Base-by-base conservation (phyloP, 2,113 vertebrate species). In the Varanus salvator region DNA sequence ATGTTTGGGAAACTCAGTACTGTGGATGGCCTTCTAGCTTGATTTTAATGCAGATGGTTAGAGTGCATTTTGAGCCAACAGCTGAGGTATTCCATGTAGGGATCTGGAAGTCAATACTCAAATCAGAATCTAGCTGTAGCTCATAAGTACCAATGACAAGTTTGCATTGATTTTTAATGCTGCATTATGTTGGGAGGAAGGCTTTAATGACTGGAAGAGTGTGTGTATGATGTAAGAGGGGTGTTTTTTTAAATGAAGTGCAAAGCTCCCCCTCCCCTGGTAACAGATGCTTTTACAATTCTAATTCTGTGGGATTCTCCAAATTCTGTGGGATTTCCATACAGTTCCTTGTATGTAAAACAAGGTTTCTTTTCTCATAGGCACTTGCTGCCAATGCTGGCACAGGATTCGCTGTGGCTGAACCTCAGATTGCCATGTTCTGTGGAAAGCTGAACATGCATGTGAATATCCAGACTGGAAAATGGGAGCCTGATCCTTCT, bases 381-480 rank as follows among this genome's bases (percentile, higher is more conserved):
- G 98, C 98, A 0, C 97, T 99, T 0, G 98, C 99, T 93, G 98
- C 99, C 92, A 99, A 98, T 91, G 98, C 98, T 1, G 98, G 98
- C 84, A 98, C 98, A 0, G 98, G 98, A 1, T 99, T 99, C 93
- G 98, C 98, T 0, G 98, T 99, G 82, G 98, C 98, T 0, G 99
- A 99, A 93, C 99, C 99, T 50, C 99, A 99, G 34, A 98, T 99
- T 76, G 99, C 99, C 48, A 99, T 99, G 99, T 99, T 99, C 95
- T 99, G 99, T 29, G 99, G 98, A 66, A 99, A 98, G 94, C 97
- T 99, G 84, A 99, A 99, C 95, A 99, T 99, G 99, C 99, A 99
- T 0, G 97, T 99, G 92, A 99, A 99, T 94, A 98, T 99, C 92
- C 98, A 99, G 96, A 99, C 98, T 25, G 99, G 99, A 88, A 98